These are phyloP conservation scores for Dermochelys coriacea DNA, from an alignment of 2,797 vertebrate species.

Conservation along the genomic window DNA sequence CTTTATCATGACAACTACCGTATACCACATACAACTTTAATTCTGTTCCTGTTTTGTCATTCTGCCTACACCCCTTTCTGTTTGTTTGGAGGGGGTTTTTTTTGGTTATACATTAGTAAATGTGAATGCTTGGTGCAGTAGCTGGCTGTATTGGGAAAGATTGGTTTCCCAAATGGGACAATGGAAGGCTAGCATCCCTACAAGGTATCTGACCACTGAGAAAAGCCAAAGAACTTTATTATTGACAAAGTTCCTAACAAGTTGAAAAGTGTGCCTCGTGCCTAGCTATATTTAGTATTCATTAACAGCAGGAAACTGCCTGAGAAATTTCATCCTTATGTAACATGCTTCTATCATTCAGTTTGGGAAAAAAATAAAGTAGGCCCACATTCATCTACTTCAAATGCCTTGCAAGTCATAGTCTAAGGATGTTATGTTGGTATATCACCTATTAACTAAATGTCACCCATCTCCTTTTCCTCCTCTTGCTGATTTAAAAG, in stretches of 20 bases:
- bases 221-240: background rate
- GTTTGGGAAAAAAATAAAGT: accelerated
- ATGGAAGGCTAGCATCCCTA: background rate
- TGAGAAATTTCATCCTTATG: background rate
- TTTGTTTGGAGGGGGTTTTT: background rate
- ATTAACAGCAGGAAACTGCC: background rate
- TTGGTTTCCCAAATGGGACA: background rate
- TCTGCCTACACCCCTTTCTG: background rate
- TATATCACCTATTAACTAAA: background rate
- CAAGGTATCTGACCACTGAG: background rate
- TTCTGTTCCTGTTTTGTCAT: background rate
- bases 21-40: background rate
- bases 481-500: background rate
- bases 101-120: accelerated
- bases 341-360: background rate
- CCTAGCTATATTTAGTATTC: accelerated
- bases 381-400: background rate
- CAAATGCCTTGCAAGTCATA: background rate
- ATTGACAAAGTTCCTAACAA: background rate
- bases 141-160: background rate
- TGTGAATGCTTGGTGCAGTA: background rate
- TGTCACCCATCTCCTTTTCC: background rate
- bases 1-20: background rate
- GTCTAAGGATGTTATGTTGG: background rate
- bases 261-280: background rate